A percentile compares a stretch with the other conserved stretches of the same genome.
phyloP scores from a whole-genome alignment of 2,888 invertebrate genomes.

The Acanthacorydalis orientalis region DNA sequence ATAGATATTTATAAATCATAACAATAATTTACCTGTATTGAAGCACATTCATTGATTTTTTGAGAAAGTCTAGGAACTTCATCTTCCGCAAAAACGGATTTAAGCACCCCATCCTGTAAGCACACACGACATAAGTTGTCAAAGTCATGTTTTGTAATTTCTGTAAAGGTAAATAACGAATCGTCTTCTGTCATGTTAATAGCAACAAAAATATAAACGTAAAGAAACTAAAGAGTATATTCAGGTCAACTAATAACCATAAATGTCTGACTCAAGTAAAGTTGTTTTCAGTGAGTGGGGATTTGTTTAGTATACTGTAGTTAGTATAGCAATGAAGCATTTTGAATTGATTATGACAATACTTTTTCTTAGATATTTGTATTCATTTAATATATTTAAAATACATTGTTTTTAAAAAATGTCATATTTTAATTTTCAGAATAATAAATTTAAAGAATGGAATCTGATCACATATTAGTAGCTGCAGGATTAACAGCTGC shows the following conservation, averaged over 20 bases:
- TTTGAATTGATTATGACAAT: neutral
- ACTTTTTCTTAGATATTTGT: neutral
- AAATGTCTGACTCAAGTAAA: neutral
- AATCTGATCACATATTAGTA: constrained; percentile 57
- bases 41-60: constrained; percentile 7
- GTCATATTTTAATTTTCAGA: neutral
- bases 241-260: neutral
- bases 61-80: constrained; percentile 6
- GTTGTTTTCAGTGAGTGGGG: constrained; percentile 1
- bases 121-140: constrained; percentile 6
- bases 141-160: constrained; percentile 1
- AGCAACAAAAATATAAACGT: neutral
- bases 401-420: neutral
- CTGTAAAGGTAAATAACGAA: neutral
- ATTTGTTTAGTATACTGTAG: neutral
- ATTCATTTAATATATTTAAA: neutral
- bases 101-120: constrained; percentile 5
- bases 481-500: constrained; percentile 68
- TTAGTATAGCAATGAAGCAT: neutral
- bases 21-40: constrained; percentile 5
- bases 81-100: constrained; percentile 6
- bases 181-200: constrained; percentile 4
- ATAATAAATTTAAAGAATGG: constrained; percentile 28
- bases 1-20: neutral
- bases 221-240: neutral